phyloP scores from a whole-genome alignment of 2,797 vertebrate genomes.

The Aphelocoma californica region DNA sequence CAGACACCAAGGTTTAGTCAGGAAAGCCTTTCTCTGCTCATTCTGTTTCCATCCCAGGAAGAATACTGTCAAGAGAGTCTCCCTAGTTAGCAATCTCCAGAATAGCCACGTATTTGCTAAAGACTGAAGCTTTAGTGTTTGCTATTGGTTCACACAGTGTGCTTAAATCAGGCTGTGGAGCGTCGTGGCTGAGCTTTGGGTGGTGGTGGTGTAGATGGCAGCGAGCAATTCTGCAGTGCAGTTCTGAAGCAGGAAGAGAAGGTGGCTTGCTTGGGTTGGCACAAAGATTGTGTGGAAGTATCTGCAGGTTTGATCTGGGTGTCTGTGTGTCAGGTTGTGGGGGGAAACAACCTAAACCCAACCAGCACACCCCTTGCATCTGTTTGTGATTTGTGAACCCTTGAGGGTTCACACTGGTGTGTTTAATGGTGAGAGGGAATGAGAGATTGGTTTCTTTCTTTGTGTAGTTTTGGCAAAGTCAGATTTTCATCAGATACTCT shows the following conservation, averaged over 20 bases:
- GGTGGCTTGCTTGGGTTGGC: not conserved
- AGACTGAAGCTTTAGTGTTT: not conserved
- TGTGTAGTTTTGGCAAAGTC: not conserved
- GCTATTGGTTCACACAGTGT: accelerated
- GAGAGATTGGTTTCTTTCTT: not conserved
- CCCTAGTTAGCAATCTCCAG: not conserved
- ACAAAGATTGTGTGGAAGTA: accelerated
- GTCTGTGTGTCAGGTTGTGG: accelerated
- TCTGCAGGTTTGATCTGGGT: not conserved
- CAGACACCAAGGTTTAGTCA: not conserved
- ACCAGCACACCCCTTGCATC: not conserved
- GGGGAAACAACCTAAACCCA: not conserved
- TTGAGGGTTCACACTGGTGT: not conserved
- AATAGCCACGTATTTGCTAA: not conserved
- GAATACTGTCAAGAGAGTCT: not conserved
- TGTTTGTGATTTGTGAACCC: too few species aligned
- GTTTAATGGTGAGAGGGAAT: not conserved
- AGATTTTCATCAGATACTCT: not conserved
- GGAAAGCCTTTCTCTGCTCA: not conserved
- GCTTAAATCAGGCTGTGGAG: not conserved
- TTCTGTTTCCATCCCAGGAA: not conserved
- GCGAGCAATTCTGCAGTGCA: not conserved
- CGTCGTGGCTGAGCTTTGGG: accelerated
- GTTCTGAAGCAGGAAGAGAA: not conserved
- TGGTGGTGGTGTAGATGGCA: not conserved